These are phyloP conservation scores for Marronus borbonicus DNA, from an alignment of 2,888 invertebrate species.

Conservation along the genomic window DNA sequence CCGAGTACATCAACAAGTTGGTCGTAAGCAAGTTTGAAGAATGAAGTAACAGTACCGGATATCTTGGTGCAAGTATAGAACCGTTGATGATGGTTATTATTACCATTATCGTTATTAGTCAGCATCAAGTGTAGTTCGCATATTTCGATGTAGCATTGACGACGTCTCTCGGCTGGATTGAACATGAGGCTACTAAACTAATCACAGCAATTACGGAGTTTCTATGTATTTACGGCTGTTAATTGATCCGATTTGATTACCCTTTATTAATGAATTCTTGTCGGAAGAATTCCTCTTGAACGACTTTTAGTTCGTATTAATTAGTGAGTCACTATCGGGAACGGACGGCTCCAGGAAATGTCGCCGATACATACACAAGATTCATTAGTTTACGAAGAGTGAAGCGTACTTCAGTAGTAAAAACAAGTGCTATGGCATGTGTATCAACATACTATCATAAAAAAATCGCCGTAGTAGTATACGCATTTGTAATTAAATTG, in stretches of 20 bases:
- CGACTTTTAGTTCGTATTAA: conserved; percentile 26
- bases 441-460: too few species aligned
- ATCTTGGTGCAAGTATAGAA: conserved; percentile 21
- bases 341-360: conserved; percentile 12
- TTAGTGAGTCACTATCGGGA: conserved; percentile 24
- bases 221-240: not conserved
- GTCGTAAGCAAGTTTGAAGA: conserved; percentile 33
- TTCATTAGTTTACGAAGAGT: not conserved
- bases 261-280: conserved; percentile 23
- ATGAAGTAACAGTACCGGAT: conserved; percentile 39
- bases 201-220: conserved; percentile 21
- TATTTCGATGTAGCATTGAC: not conserved
- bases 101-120: conserved; percentile 39
- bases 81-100: conserved; percentile 29
- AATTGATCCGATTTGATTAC: conserved; percentile 5
- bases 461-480: too few species aligned
- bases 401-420: not conserved
- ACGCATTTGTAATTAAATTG: too few species aligned
- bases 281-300: conserved; percentile 27
- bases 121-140: conserved; percentile 5
- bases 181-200: not conserved
- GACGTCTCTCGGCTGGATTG: not conserved
- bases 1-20: not conserved
- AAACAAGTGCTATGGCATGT: too few species aligned
- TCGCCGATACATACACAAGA: not conserved